Percentiles rank a stretch among this genome's conserved stretches.
phyloP scores from a whole-genome alignment of 2,888 invertebrate species.

The Amphimallon solstitiale region DNA sequence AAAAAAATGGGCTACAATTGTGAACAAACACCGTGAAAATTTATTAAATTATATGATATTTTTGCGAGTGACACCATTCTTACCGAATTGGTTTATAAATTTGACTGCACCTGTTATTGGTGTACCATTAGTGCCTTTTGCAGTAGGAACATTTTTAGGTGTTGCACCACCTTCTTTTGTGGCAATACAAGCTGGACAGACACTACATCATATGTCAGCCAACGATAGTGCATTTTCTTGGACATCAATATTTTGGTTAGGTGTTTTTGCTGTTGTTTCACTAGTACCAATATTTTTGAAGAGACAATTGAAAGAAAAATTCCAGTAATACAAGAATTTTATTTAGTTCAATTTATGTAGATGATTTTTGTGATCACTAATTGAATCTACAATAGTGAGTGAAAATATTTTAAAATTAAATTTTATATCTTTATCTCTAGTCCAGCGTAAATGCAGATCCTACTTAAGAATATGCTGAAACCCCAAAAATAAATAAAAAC shows the following conservation, averaged over 20 bases:
- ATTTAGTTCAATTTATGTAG: slow-evolving; percentile 47
- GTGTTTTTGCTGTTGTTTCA: slow-evolving; percentile 82
- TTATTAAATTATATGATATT: slow-evolving; percentile 97
- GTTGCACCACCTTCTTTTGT: slow-evolving; percentile 97
- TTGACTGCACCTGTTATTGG: slow-evolving; percentile 96
- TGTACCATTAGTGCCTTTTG: slow-evolving; percentile 92
- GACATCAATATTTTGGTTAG: slow-evolving; percentile 83
- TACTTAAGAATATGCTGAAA: neutral
- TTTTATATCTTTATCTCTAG: slow-evolving; percentile 7
- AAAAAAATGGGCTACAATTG: slow-evolving; percentile 84
- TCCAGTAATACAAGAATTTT: slow-evolving; percentile 67
- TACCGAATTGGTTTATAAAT: slow-evolving; percentile 99
- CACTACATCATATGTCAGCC: slow-evolving; percentile 90
- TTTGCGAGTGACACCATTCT: slow-evolving; percentile 94
- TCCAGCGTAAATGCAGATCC: neutral
- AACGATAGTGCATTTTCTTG: slow-evolving; percentile 89
- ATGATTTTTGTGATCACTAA: slow-evolving; percentile 5
- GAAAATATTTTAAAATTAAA: neutral
- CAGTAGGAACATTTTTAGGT: slow-evolving; percentile 94
- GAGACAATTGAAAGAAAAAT: slow-evolving; percentile 79
- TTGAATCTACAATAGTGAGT: neutral
- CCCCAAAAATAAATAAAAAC: too few relatives aligned
- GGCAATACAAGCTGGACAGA: slow-evolving; percentile 97
- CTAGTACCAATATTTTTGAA: slow-evolving; percentile 89
- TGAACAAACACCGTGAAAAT: slow-evolving; percentile 86